Conservation (phyloP, 2,113 vertebrate species). For the Chamaetylas fuelleborni region DNA sequence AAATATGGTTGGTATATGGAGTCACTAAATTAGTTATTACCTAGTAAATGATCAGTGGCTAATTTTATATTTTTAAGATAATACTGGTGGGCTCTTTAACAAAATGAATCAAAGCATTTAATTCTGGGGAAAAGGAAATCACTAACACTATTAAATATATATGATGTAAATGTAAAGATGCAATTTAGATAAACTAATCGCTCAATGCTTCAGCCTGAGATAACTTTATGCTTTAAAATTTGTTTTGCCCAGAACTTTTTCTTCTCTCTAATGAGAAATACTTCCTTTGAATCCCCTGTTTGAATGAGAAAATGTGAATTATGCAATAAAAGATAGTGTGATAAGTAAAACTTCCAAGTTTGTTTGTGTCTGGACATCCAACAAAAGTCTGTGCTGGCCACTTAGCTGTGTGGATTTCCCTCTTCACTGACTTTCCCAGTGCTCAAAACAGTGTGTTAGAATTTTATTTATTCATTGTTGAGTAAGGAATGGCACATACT, state of each 20-base stretch:
- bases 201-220: not conserved
- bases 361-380: not conserved
- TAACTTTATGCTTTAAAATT: not conserved
- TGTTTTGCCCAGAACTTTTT: not conserved
- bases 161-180: not conserved
- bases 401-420: not conserved
- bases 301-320: not conserved
- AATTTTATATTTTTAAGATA: not conserved
- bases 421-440: not conserved
- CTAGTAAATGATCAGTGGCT: not conserved
- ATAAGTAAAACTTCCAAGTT: not conserved
- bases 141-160: not conserved
- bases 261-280: not conserved
- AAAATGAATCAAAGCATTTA: not conserved
- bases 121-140: not conserved
- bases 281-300: not conserved
- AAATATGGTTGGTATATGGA: not conserved
- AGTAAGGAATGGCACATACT: accelerated
- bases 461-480: not conserved
- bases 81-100: not conserved
- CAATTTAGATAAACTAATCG: not conserved
- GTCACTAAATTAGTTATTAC: not conserved
- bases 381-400: accelerated
- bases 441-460: not conserved
- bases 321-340: not conserved